Evolutionary conservation across 2,113 vertebrate species (phyloP), one percentile per base, ranked within the genome.

Genomic region (Microcebus griseorufus): DNA sequence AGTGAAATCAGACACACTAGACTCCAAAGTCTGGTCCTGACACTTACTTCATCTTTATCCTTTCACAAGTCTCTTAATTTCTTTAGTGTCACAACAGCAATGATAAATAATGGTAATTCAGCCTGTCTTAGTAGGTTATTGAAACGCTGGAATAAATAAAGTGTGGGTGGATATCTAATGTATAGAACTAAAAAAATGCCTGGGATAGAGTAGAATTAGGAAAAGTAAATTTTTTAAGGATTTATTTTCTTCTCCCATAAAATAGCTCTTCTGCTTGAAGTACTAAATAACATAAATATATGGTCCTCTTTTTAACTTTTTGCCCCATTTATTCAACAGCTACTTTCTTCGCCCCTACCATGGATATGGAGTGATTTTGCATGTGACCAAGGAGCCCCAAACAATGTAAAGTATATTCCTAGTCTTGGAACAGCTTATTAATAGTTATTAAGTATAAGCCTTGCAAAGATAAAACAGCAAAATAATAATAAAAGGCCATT

Each of bases 101-200:
- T 55, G 51, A 75, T 80, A 90, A 60, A 51, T n/a, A 29, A n/a
- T 48, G 22, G n/a, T 37, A 67, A 83, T 79, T 5, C 14, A 90
- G 32, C 12, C 1, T 64, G 65, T 83, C 48, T 73, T 62, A 4
- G 9, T 2, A 10, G 32, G 14, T 80, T 86, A 70, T 42, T 88
- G 42, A 90, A 93, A 94, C 13, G 14, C 20, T 88, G 85, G 18
- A 94, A 85, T 91, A 67, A 87, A 89, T 81, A 75, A 87, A 18
- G 18, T 60, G n/a, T 87, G 17, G 53, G 9, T 62, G 45, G 75
- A 94, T 53, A 25, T 37, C 32, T 64, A 25, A 6, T 12, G 8
- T 45, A 73, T 67, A 27, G 16, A 53, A 51, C 13, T 69, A 6
- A 51, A 84, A 72, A 72, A 48, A 78, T 25, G 8, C 14, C 34